A percentile compares a stretch with the other conserved stretches of the same genome.
These are phyloP conservation scores for Lophura nycthemera DNA, from an alignment of 2,113 vertebrate species.

Conservation along the genomic window DNA sequence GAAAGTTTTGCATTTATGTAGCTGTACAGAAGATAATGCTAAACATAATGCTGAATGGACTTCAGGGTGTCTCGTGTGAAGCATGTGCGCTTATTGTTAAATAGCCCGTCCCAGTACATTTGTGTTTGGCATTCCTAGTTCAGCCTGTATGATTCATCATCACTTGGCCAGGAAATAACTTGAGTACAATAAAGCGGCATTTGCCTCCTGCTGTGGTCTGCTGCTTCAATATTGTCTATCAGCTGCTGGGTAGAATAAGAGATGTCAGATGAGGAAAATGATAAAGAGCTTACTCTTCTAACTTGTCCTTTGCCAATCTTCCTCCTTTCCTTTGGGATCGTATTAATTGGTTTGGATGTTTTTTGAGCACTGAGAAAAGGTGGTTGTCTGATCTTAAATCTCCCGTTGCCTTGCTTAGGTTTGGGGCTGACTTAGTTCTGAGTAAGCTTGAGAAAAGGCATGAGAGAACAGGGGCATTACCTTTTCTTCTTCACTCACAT, in stretches of 20 bases:
- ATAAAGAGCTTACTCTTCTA: not conserved
- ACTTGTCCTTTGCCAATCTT: not conserved
- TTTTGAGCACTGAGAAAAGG: not conserved
- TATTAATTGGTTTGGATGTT: not conserved
- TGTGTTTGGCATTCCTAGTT: not conserved
- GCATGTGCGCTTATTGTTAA: not conserved
- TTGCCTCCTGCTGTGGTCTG: constrained; percentile 25
- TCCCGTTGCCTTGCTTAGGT: not conserved
- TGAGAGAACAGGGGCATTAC: not conserved
- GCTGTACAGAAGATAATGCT: not conserved
- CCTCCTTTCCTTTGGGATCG: not conserved
- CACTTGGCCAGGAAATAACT: constrained; percentile 35
- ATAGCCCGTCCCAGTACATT: not conserved
- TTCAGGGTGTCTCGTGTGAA: not conserved
- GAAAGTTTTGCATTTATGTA: not conserved
- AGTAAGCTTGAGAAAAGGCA: not conserved
- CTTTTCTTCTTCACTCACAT: not conserved
- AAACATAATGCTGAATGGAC: not conserved
- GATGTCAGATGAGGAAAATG: not conserved
- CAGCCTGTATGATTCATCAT: constrained; percentile 39
- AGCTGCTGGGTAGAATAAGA: not conserved
- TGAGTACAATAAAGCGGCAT: not conserved
- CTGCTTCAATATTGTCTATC: not conserved
- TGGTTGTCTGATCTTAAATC: not conserved
- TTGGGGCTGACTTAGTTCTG: not conserved